Percentiles rank a stretch among this genome's conserved stretches.
Conservation (phyloP, 1,140 invertebrate species). For the Trichonephila clavata region DNA sequence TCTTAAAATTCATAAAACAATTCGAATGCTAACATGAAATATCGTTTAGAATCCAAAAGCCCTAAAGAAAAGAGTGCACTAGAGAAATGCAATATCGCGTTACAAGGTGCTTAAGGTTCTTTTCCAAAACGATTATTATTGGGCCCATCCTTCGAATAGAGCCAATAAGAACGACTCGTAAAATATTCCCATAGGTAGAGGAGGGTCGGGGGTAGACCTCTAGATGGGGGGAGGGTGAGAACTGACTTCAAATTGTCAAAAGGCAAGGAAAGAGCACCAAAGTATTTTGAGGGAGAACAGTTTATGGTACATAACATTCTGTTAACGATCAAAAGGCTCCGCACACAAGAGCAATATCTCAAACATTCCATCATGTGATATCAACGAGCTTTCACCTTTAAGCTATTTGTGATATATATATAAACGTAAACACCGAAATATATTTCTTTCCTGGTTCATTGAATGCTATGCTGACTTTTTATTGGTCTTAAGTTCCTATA, state of each 20-base stretch:
- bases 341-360: conserved; percentile 52
- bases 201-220: background rate
- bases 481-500: conserved; percentile 50
- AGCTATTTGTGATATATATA: conserved; percentile 64
- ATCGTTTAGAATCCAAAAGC: background rate
- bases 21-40: background rate
- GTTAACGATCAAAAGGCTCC: conserved; percentile 59
- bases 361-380: conserved; percentile 68
- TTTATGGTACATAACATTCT: conserved; percentile 73
- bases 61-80: conserved; percentile 3
- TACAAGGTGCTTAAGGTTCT: background rate
- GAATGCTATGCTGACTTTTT: conserved; percentile 65
- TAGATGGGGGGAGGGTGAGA: background rate
- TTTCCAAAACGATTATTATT: conserved; percentile 40
- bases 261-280: background rate
- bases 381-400: conserved; percentile 65
- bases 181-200: conserved; percentile 30
- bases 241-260: conserved; percentile 54
- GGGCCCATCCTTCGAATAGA: conserved; percentile 30
- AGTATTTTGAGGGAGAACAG: conserved; percentile 46
- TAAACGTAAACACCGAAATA: conserved; percentile 62
- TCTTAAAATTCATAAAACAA: background rate
- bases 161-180: conserved; percentile 37
- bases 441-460: conserved; percentile 68
- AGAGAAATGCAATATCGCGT: background rate